Evolutionary conservation across 2,797 vertebrate species (phyloP), one percentile per base, ranked within the genome.

Genomic region (Poeciliopsis presidionis): DNA sequence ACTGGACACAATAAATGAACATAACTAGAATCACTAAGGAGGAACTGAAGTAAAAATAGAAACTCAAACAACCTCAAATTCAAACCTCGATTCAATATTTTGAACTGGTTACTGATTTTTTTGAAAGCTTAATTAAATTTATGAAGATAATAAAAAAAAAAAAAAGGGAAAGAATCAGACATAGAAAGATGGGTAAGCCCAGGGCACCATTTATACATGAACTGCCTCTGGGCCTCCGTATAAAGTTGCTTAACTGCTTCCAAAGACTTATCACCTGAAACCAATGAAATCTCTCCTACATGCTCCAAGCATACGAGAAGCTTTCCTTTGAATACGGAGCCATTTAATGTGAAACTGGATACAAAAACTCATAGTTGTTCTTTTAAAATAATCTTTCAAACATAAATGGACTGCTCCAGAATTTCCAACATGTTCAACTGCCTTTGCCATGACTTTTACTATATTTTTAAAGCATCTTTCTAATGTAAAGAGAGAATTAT

Each of bases 281-380:
- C 69, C 5, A 41, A 70, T 78, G 39, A 79, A 79, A 78, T 80
- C 49, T 69, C 45, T 79, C 70, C 75, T 30, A 25, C 41, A 82
- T 61, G 83, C 59, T 78, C 49, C 4, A 6, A 81, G 80, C 74
- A 61, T 33, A 81, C 39, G 5, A 1, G 12, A 51, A 53, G 2
- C 30, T 78, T 71, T 39, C 25, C 12, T 75, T 74, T 75, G 81
- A 75, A 75, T 73, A 51, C 59, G 18, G 73, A 78, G 80, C 81
- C 76, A 84, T 81, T 74, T 85, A 87, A 81, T 49, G 74, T 81
- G 51, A 88, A 84, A 87, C 53, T 72, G 77, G 57, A 83, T 70
- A 41, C 87, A 73, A 89, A 28, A 61, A 61, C 30, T 33, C 59
- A 33, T 3, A 61, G 14, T 18, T 61, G 5, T 33, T 59, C 55